Evolutionary conservation across 1,140 invertebrate genomes (phyloP), one percentile per base, ranked within the genome.

Genomic region (Temnothorax curvispinosus): DNA sequence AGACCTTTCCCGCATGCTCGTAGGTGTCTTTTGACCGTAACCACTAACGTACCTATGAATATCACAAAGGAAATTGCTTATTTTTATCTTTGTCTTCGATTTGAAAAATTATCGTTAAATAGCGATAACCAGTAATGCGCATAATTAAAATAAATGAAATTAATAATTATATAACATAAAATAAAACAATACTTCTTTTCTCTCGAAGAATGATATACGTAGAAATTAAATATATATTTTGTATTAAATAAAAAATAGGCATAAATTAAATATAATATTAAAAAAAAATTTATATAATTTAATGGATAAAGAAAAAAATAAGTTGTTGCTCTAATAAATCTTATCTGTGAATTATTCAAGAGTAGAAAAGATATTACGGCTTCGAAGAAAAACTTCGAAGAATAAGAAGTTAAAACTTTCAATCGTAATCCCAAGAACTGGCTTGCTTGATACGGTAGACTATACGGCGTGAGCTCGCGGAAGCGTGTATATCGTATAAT

Each of bases 401-500:
- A 47, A 75, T 27, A 74, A 50, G 54, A 72, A 21, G 5, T 4
- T 60, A 13, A 35, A 47, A 75, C 3, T 75, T 84, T 75, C 56
- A n/a, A 13, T 84, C 54, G 47, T 50, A 35, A 58, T 72, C 54
- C 41, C 6, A 27, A 32, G 38, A 74, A 60, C 27, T 50, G 80
- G 27, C 32, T n/a, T 8, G 38, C 50, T 27, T 54, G 64, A 54
- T 54, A 41, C n/a, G 32, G n/a, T 58, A 15, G 78, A 21, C 9
- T 44, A 8, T n/a, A 47, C 0, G 21, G 2, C 35, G 6, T 4
- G 21, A 21, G 6, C 38, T 44, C n/a, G 64, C 47, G 21, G 67
- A 67, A 80, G 77, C 62, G 32, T 41, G 38, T 56, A 38, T 18
- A 35, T 82, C 27, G 80, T 8, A 2, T 47, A 74, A 74, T 84